Conservation (phyloP, 2,888 invertebrate genomes). For the Tolmerus cingulatus region DNA sequence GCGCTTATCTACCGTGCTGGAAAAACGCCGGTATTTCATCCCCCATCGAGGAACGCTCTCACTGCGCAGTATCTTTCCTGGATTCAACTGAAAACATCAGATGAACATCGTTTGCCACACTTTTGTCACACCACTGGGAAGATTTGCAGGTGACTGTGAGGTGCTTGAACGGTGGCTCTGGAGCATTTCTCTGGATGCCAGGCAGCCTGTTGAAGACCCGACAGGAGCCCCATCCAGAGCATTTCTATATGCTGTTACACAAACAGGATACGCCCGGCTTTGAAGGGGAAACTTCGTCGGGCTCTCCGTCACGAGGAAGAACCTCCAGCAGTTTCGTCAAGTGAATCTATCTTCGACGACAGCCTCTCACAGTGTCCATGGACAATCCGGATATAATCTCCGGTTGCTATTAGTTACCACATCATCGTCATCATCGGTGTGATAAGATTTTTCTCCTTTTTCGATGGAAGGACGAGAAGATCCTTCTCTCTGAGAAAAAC, state of each 20-base stretch:
- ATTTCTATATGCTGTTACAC: neutral
- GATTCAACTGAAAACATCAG: neutral
- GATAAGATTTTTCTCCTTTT: conserved; percentile 9
- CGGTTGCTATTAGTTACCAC: conserved; percentile 36
- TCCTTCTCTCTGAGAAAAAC: neutral
- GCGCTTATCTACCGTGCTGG: conserved; percentile 42
- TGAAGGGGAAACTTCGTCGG: neutral
- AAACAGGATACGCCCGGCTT: conserved; percentile 32
- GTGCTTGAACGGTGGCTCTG: neutral
- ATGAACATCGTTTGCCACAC: neutral
- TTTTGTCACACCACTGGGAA: neutral
- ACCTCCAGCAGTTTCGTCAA: neutral
- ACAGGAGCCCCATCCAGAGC: neutral
- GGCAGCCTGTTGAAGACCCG: conserved; percentile 11
- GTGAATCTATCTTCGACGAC: neutral
- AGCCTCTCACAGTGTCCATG: neutral
- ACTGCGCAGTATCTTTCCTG: neutral
- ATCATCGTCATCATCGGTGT: conserved; percentile 14
- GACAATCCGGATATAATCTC: neutral
- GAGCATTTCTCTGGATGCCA: neutral
- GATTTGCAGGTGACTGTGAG: conserved; percentile 22
- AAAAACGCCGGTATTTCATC: conserved; percentile 36
- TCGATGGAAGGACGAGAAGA: neutral
- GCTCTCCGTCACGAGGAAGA: neutral
- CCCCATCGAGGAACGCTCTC: neutral